Percentiles rank a stretch among this genome's conserved stretches.
Evolutionary conservation across 1,140 invertebrate genomes (phyloP).

Genomic region (Bombus fervidus): DNA sequence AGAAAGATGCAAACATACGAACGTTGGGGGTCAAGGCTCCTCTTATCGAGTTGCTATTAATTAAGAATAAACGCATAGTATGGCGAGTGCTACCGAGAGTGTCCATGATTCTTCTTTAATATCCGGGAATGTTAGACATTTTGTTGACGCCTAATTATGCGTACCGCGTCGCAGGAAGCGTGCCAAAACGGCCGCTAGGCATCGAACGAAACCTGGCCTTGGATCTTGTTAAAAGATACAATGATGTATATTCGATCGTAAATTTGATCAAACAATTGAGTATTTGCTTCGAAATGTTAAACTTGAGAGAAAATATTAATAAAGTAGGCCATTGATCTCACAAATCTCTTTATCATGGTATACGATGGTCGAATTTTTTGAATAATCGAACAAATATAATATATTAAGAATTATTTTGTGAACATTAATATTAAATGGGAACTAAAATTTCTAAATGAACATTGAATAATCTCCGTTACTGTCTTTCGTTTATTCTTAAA

Average conservation of each 20-base stretch:
- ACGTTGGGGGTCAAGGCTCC: slow-evolving; percentile 48
- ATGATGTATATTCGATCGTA: slow-evolving; percentile 25
- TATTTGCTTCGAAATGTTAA: not conserved
- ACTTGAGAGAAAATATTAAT: not conserved
- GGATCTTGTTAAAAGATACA: slow-evolving; percentile 50
- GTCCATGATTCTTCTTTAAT: slow-evolving; percentile 22
- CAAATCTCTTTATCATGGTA: no score
- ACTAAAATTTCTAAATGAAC: no score
- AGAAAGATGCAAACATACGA: not conserved
- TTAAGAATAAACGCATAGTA: slow-evolving; percentile 25
- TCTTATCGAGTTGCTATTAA: slow-evolving; percentile 29
- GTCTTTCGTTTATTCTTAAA: no score
- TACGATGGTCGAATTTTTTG: no score
- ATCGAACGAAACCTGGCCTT: slow-evolving; percentile 53
- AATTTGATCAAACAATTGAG: not conserved
- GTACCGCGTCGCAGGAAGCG: slow-evolving; percentile 50
- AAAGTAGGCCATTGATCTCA: no score
- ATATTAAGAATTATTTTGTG: no score
- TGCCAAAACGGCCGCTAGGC: slow-evolving; percentile 49
- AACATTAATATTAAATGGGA: no score
- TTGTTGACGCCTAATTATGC: slow-evolving; percentile 58
- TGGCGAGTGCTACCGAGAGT: not conserved
- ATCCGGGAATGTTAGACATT: slow-evolving; percentile 59
- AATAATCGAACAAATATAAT: no score
- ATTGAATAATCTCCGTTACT: no score